phyloP scores from a whole-genome alignment of 2,797 vertebrate genomes.

The Bradypodion ventrale region DNA sequence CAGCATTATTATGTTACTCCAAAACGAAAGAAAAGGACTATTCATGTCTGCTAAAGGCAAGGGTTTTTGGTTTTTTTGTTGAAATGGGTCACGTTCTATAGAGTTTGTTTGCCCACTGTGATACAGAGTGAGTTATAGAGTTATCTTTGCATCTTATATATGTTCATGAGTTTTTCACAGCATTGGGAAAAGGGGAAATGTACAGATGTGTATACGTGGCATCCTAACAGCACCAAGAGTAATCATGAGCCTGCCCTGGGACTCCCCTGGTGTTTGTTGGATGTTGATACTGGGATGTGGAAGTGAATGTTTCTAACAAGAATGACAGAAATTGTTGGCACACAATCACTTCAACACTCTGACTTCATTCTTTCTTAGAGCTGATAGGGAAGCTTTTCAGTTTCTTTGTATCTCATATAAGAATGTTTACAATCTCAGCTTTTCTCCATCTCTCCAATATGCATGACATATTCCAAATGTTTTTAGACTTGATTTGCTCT shows the following conservation, averaged over 20 bases:
- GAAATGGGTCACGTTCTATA: conserved; percentile 47
- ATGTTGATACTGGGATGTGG: neutral
- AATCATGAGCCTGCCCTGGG: neutral
- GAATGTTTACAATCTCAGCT: neutral
- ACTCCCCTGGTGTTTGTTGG: neutral
- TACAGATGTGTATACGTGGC: neutral
- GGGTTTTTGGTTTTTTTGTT: conserved; percentile 39
- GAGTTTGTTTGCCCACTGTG: conserved; percentile 41
- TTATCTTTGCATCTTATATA: conserved; percentile 8
- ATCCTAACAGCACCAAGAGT: neutral
- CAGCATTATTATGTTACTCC: conserved; percentile 28
- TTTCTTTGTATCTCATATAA: neutral
- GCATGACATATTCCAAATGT: no score
- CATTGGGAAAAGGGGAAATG: no score
- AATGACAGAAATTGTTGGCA: neutral
- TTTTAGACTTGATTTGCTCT: no score
- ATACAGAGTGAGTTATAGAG: neutral
- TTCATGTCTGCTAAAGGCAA: conserved; percentile 20
- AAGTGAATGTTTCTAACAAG: neutral
- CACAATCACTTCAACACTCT: neutral
- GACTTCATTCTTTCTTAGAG: neutral
- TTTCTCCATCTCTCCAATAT: no score
- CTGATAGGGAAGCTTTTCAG: no score
- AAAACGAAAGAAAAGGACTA: conserved; percentile 36
- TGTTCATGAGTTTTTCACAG: conserved; percentile 1